Evolutionary conservation across 2,888 invertebrate species (phyloP), one percentile per base, ranked within the genome.

Genomic region (Drosophila multiciliata): DNA sequence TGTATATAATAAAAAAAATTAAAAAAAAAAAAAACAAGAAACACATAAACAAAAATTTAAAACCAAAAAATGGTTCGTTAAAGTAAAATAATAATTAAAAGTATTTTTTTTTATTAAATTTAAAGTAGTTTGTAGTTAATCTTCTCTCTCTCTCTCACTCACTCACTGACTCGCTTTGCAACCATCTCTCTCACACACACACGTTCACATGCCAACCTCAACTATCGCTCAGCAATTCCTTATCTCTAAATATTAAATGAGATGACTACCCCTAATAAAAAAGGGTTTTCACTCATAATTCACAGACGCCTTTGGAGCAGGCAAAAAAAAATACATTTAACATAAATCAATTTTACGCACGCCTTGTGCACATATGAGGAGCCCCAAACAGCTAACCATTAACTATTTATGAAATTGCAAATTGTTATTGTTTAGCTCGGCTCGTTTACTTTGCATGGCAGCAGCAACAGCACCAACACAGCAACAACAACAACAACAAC

Each of bases 1-100:
- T 92, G 93, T 93, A 92, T 93, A 88, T 93, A 88, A 54, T 50
- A 82, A 61, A 62, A 79, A 53, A 55, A 15, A 17, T 5, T n/a
- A 23, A 23, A 23, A 23, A 29, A 53, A 33, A 9, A 15, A 11
- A 1, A 6, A 4, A 53, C 20, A 55, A 33, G 15, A 65, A 65
- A 3, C 0, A 53, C 20, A 26, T 35, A 35, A 29, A 36, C 38
- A 55, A 29, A 55, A 17, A 55, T 36, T 36, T n/a, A 57, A 76
- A 32, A n/a, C 5, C 15, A 49, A 33, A n/a, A 23, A 52, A 40
- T 17, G 26, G 52, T 15, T 33, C 35, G 15, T 52, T 36, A 33
- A 61, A 36, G 26, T 23, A 63, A 58, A 32, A 53, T 52, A 57
- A 58, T 55, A 64, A 55, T 60, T 65, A 58, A 12, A 59, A 52